Evolutionary conservation across 2,888 invertebrate genomes (phyloP), one percentile per base, ranked within the genome.

Genomic region (Protonemura montana): DNA sequence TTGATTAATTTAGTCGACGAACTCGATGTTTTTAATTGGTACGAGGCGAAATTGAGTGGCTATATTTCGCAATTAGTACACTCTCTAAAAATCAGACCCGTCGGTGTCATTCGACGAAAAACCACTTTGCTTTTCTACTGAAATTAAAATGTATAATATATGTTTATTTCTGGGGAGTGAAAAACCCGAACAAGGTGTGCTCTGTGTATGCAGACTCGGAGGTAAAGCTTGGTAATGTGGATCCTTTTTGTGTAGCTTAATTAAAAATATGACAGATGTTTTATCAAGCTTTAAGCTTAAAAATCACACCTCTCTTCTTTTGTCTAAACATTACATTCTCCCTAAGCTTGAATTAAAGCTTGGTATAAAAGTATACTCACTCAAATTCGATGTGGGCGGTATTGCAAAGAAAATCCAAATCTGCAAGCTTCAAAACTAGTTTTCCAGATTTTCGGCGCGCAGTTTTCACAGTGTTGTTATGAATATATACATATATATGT

Each of bases 401-500:
- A n/a, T 80, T 27, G 13, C 30, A 78, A 85, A 86, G 86, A 80
- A 83, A 86, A 86, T 81, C 81, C 81, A 27, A 29, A 81, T 7
- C 59, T 59, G 59, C 59, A 59, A 59, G 21, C 59, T 59, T 10
- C 59, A 10, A 59, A 10, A 21, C 1, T 7, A 16, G 7, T 59
- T 59, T 10, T 21, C 59, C 59, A 41, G 13, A 41, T 59, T 59
- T 21, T 59, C 59, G 35, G 35, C 35, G 35, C 10, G 10, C 10
- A 35, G 7, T 2, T 10, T 59, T 2, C 59, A 35, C n/a, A 59
- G 21, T 59, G 21, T 59, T 59, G 59, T 59, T 59, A 16, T 2
- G 21, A 59, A 59, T 21, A n/a, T n/a, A n/a, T n/a, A n/a, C n/a
- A n/a, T n/a, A n/a, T n/a, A n/a, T n/a, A n/a, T n/a, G n/a, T n/a